Evolutionary conservation across 2,113 vertebrate genomes (phyloP).

Genomic region (Corythornis cristatus): DNA sequence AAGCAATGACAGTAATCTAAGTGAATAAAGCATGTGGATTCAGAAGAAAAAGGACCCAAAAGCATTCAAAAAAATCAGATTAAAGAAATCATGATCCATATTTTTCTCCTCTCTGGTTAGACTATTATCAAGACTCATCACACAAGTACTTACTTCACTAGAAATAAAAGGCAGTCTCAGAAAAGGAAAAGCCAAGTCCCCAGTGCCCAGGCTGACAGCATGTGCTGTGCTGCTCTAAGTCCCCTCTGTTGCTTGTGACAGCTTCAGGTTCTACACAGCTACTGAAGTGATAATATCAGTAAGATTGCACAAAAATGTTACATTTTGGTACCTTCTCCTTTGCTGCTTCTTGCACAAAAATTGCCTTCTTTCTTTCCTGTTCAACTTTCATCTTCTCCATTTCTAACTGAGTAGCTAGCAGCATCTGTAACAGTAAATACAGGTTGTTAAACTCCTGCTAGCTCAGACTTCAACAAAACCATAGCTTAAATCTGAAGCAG

Average conservation of each 20-base stretch:
- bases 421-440: constrained; percentile 71
- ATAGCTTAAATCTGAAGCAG: background rate
- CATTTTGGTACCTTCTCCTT: constrained; percentile 89
- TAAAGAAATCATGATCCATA: background rate
- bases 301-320: background rate
- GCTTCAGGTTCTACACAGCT: background rate
- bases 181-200: background rate
- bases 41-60: background rate
- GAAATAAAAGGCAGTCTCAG: background rate
- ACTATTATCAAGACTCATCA: background rate
- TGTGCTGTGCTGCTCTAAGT: background rate
- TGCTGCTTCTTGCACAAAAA: constrained; percentile 89
- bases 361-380: constrained; percentile 94
- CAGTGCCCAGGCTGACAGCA: background rate
- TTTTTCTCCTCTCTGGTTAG: background rate
- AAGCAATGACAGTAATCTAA: background rate
- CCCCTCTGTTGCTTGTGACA: background rate
- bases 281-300: background rate
- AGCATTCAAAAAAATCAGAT: background rate
- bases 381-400: constrained; percentile 99
- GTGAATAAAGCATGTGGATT: background rate
- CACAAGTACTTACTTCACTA: background rate
- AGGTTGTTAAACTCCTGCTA: background rate
- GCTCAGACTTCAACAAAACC: background rate
- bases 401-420: constrained; percentile 92